Base-by-base conservation (phyloP, 2,797 vertebrate species). In the Tauraco hartlaubi region DNA sequence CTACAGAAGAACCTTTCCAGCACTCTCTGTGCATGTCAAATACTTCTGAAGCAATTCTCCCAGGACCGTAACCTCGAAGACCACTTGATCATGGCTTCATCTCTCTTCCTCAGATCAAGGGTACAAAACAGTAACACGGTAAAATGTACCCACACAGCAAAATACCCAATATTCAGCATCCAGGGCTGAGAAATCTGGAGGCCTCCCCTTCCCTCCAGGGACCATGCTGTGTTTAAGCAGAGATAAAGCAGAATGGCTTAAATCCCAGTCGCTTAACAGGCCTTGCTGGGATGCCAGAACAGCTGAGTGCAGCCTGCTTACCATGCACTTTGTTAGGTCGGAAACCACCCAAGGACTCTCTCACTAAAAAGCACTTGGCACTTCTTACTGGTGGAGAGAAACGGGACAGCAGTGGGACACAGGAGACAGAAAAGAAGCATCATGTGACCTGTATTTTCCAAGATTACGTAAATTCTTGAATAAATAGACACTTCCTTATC, bases 401-500 rank as follows among this genome's bases (percentile, higher is more conserved):
- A 44, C 0, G 0, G 61, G 51, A 37, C 63, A 74, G 55, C 59
- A 81, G 16, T 0, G 0, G 2, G 62, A 48, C 88, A 43, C 46
- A 69, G 28, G 41, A 91, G 66, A 21, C 55, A 75, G 64, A 81
- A 80, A 59, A 82, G 28, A 19, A 82, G 35, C 3, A 25, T 69
- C 56, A 58, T 1, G 6, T 88, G 91, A 90, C 13, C 25, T 2
- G 0, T 29, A 29, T 80, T 91, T 88, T 74, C 95, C 92, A 83
- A 83, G 68, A 78, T 94, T 84, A 88, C 1, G 0, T 46, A 84
- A 92, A n/a, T 74, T 76, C 66, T 37, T 85, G 85, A 93, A 86
- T 64, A 92, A 94, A 92, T 8, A 93, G 52, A 80, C 17, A 49
- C 33, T 95, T 94, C 88, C 91, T 94, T 84, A 77, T 77, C 61